Evolutionary conservation across 2,113 vertebrate genomes (phyloP), one percentile per base, ranked within the genome.

Genomic region (Rhipidura dahli): DNA sequence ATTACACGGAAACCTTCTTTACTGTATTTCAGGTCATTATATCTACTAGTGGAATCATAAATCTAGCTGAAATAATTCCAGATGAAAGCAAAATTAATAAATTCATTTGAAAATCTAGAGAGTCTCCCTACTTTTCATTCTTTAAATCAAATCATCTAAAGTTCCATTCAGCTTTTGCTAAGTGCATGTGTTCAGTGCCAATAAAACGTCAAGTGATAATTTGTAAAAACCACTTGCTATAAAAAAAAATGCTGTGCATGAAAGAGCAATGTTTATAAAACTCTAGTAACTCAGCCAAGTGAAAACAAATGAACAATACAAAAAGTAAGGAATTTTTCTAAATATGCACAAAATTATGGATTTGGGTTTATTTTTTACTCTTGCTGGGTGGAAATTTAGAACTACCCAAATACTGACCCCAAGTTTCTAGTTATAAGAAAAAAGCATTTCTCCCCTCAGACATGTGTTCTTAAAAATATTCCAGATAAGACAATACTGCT

Each of bases 51-150:
- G 53, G 56, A 82, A 79, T 39, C 40, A 60, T 53, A 87, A 87
- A 79, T 82, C 49, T 87, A 72, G 53, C 22, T 63, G 50, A 71
- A 87, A 61, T 71, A 71, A 79, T 71, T 87, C 44, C 51, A 79
- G 44, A 75, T 73, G 82, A 73, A 82, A 87, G 13, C 57, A 91
- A 95, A 96, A 89, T 93, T 69, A 89, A 37, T 88, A 89, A 26
- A 61, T 69, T 5, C 20, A 53, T 79, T 82, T 91, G 78, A 90
- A 94, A 95, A 72, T 63, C 45, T 66, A 47, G 24, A 82, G 33
- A 50, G 13, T 49, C 13, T 28, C 45, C 13, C 47, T 87, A 35
- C 33, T 66, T 87, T 66, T 77, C 16, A 20, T 81, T 90, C 95
- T 88, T 92, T 64, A 56, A 86, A 78, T 88, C 83, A 72, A 53